Evolutionary conservation across 1,140 invertebrate genomes (phyloP), one percentile per base, ranked within the genome.

Genomic region (Laupala kohalensis): DNA sequence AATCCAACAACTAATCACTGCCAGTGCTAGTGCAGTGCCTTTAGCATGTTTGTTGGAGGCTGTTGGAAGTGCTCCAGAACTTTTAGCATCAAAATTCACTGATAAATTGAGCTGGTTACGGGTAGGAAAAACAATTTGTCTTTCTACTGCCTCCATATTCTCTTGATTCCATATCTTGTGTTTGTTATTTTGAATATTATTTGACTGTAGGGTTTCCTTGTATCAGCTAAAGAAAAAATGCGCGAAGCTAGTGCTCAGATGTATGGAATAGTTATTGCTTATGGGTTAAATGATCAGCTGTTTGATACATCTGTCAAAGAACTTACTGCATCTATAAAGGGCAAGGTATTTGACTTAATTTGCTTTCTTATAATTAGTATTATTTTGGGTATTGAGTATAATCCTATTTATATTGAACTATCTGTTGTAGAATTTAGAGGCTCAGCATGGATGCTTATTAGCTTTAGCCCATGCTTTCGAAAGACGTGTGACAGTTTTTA

Each of bases 11-110:
- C 77, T 90, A 24, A 79, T 90, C 71, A 84, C 84, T 70, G 85
- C 85, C 62, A 85, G 83, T 78, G 82, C 85, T 79, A 85, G 86
- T 86, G 27, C 86, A 70, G 83, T 87, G 77, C 82, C 89, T 0
- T 78, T 93, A 72, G 87, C 86, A 74, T 91, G 88, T 75, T 81
- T 93, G 74, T 78, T 93, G 66, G 91, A 93, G 81, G 80, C 91
- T 19, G 82, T 92, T 26, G 90, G 91, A 6, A 88, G 88, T 75
- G 83, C 87, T 64, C 86, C 89, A 2, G 81, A 86, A 63, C 80
- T 84, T 65, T 82, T 90, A 75, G 81, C 87, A 6, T 76, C 83
- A 15, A 80, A 85, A 72, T 81, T 85, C 75, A 78, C 83, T 1
- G 80, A 84, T 25, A 82, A 90, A 64, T 76, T 89, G 19, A 81